phyloP scores from a whole-genome alignment of 64 coral and sea anemone species.

The Montipora cactus region DNA sequence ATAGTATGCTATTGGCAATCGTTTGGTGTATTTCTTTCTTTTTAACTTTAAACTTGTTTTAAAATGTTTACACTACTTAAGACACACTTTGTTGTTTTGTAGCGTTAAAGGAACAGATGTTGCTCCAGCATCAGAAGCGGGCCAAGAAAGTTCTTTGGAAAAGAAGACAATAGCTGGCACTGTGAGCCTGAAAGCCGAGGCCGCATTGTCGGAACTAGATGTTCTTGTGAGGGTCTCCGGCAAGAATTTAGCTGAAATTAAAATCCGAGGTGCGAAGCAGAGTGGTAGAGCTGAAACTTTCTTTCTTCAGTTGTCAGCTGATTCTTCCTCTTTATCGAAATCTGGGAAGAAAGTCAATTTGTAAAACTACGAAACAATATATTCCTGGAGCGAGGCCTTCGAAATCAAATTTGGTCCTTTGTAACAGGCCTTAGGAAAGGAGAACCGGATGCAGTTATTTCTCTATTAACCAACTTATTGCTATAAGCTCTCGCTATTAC shows the following conservation, averaged over 20 bases:
- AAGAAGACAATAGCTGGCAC: background rate
- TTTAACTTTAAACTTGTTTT: background rate
- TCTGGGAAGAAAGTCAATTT: no score
- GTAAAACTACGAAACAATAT: no score
- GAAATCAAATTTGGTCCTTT: no score
- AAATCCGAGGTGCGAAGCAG: conserved; percentile 25
- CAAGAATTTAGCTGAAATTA: conserved; percentile 33
- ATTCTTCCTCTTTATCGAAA: no score
- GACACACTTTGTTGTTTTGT: background rate
- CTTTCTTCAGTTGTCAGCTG: background rate
- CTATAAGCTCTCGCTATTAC: no score
- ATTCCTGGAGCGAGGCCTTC: no score
- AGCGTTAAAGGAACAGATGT: background rate
- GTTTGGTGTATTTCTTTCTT: background rate
- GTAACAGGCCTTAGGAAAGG: no score
- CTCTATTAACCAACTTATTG: no score
- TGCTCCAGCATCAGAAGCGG: background rate
- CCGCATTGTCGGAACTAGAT: conserved; percentile 59
- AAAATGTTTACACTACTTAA: background rate
- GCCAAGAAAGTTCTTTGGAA: background rate
- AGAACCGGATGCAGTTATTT: no score
- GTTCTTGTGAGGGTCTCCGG: background rate
- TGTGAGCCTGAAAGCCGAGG: conserved; percentile 52
- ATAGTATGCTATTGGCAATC: background rate
- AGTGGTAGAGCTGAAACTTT: background rate